Conservation (phyloP, 2,113 vertebrate genomes). For the Corydoras maculifer region DNA sequence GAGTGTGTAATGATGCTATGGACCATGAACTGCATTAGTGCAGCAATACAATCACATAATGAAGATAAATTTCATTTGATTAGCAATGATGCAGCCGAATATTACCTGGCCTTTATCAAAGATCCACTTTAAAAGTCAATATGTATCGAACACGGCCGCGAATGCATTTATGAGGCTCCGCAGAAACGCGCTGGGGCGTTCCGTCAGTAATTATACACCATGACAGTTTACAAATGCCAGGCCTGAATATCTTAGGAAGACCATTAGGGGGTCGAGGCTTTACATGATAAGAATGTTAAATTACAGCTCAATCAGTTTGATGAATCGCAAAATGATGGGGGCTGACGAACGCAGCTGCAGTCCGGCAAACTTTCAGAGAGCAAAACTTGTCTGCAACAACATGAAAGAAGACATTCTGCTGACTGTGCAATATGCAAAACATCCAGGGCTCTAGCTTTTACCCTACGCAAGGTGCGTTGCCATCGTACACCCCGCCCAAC, state of each 20-base stretch:
- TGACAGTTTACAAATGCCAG: constrained; percentile 38
- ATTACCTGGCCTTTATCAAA: constrained; percentile 46
- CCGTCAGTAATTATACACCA: constrained; percentile 27
- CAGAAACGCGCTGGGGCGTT: constrained; percentile 24
- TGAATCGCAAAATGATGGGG: constrained; percentile 36
- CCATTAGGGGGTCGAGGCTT: constrained; percentile 35
- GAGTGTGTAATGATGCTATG: constrained; percentile 54
- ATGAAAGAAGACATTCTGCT: not conserved
- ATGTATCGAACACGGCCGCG: constrained; percentile 52
- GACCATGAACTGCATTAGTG: constrained; percentile 51
- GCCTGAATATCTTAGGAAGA: constrained; percentile 31
- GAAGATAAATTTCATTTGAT: constrained; percentile 65
- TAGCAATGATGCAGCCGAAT: constrained; percentile 44
- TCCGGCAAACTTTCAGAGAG: constrained; percentile 14
- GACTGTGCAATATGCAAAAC: too few species aligned
- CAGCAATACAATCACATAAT: constrained; percentile 47
- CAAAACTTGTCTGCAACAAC: not conserved
- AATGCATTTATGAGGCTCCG: constrained; percentile 18
- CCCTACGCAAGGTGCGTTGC: too few species aligned
- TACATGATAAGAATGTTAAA: constrained; percentile 38
- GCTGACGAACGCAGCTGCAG: constrained; percentile 8
- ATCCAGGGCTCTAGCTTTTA: too few species aligned
- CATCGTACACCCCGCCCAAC: too few species aligned
- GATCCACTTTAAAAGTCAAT: constrained; percentile 47
- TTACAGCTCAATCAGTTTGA: constrained; percentile 43